phyloP scores from a whole-genome alignment of 2,888 invertebrate genomes.

The Brenthis ino region DNA sequence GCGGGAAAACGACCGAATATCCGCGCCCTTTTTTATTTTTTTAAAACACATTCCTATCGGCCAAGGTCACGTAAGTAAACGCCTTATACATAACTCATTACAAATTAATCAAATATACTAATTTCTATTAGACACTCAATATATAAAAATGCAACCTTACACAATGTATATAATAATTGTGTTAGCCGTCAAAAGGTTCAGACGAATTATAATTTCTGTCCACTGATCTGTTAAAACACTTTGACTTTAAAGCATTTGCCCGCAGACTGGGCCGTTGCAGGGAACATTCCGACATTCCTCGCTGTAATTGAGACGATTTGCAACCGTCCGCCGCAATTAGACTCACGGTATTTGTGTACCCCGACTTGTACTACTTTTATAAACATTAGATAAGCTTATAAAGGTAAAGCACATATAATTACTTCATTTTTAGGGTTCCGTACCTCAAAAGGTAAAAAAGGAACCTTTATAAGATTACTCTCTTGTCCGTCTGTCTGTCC shows the following conservation, averaged over 20 bases:
- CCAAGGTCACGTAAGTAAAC: too few species aligned
- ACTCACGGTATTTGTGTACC: slow-evolving; percentile 8
- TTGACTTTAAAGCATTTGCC: slow-evolving; percentile 4
- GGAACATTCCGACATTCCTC: slow-evolving; percentile 12
- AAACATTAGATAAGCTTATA: not conserved
- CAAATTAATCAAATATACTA: too few species aligned
- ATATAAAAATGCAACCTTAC: not conserved
- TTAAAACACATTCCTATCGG: too few species aligned
- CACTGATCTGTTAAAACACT: slow-evolving; percentile 2
- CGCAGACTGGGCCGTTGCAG: not conserved
- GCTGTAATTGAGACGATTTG: slow-evolving; percentile 20
- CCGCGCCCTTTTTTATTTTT: too few species aligned
- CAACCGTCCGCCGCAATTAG: slow-evolving; percentile 11
- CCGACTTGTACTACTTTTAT: not conserved
- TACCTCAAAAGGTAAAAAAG: too few species aligned
- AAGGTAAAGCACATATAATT: too few species aligned
- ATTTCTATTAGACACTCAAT: too few species aligned
- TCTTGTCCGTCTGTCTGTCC: too few species aligned
- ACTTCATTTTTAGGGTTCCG: too few species aligned
- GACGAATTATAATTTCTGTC: not conserved
- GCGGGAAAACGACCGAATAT: too few species aligned
- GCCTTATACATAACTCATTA: too few species aligned
- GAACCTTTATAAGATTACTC: too few species aligned
- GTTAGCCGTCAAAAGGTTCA: not conserved
- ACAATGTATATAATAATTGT: not conserved